Evolutionary conservation across 2,113 vertebrate genomes (phyloP), one percentile per base, ranked within the genome.

Genomic region (Chrysemys picta): DNA sequence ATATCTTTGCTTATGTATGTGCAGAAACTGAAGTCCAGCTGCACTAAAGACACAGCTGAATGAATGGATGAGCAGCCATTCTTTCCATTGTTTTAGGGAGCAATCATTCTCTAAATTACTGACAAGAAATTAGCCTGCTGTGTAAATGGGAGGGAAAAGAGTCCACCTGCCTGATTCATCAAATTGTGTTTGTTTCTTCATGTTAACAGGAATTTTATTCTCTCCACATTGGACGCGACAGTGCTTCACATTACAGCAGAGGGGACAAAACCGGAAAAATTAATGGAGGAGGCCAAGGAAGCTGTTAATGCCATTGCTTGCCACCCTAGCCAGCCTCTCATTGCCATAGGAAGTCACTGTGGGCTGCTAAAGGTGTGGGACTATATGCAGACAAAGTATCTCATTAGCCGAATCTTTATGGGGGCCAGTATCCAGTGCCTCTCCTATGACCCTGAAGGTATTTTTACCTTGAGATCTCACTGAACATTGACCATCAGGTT

Each of bases 311-410:
- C 99, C 76, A 91, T 99, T 45, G 89, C 98, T 94, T 99, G 99
- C 92, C 99, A 99, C 96, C 99, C 99, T 0, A 96, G 94, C 65
- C 96, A 97, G n/a, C 96, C 98, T 2, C 27, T 97, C 0, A 49
- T 99, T 5, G 98, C 98, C 49, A 97, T 98, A 17, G 99, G 99
- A 8, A 99, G 98, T 50, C 87, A 93, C 78, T 97, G 97, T 0
- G 99, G 99, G 83, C 92, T 98, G 88, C 98, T 99, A 92, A 99
- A 98, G 95, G 93, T 99, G 80, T 99, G 99, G 99, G 95, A 99
- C 89, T 99, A 99, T 10, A 93, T 97, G 79, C 91, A 85, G 27
- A 98, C 98, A 91, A 83, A 83, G 47, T 93, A 97, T 54, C 91
- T 99, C 1, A 87, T 97, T 80, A 99, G 98, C 97, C 98, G 98